Percentiles rank a stretch among this genome's conserved stretches.
Evolutionary conservation across 2,888 invertebrate species (phyloP).

Genomic region (Phengaris alcon): DNA sequence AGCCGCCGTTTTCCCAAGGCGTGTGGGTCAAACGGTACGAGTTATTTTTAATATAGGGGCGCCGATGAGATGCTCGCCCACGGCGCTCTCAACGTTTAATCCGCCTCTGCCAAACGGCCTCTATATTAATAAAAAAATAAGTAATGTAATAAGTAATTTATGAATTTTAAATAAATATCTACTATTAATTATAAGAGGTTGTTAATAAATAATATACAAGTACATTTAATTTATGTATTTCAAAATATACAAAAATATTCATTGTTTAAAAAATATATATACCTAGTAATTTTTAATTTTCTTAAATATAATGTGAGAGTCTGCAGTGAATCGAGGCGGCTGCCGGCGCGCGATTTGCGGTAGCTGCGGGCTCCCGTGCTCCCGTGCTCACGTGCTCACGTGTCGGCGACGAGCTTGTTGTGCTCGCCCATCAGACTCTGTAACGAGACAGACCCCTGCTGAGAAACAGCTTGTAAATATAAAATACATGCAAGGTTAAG

Average conservation of each 20-base stretch:
- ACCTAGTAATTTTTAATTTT: not conserved
- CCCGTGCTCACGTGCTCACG: too few species aligned
- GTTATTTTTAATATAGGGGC: too few species aligned
- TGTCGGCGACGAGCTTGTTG: slow-evolving; percentile 71
- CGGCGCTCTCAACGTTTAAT: too few species aligned
- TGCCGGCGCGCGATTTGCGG: not conserved
- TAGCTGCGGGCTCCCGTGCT: not conserved
- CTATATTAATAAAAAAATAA: too few species aligned
- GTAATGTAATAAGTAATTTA: too few species aligned
- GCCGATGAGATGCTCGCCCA: too few species aligned
- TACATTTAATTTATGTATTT: not conserved
- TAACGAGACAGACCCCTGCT: slow-evolving; percentile 44
- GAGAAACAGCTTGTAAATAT: not conserved
- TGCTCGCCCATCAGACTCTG: slow-evolving; percentile 80
- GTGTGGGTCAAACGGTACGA: too few species aligned
- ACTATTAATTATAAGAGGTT: too few species aligned
- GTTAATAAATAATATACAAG: not conserved
- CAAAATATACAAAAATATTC: slow-evolving; percentile 19
- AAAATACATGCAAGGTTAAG: too few species aligned
- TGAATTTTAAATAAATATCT: too few species aligned
- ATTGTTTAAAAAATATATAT: not conserved
- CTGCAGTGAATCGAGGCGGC: not conserved
- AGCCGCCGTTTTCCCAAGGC: too few species aligned
- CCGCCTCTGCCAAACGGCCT: too few species aligned
- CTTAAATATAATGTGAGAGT: not conserved